Base-by-base conservation (phyloP, 2,888 invertebrate genomes). In the Stenodera caucasica region DNA sequence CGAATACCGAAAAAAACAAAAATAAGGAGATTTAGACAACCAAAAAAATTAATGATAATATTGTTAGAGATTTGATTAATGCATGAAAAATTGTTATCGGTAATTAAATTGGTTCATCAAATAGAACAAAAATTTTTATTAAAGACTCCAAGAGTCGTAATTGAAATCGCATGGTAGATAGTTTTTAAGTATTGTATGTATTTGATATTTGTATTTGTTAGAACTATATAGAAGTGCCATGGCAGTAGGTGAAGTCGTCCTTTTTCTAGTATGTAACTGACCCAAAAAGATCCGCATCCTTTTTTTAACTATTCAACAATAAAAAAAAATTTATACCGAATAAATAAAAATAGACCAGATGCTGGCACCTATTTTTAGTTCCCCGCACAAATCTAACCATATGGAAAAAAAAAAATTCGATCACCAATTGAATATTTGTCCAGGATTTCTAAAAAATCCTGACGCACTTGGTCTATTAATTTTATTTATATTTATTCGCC, bases 251-350 rank as follows among this genome's bases (percentile, higher is more conserved):
- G 75, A 73, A 77, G 73, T 77, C 72, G 21, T 45, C 45, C 21
- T 21, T 72, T 71, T 56, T 76, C 75, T 80, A 79, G 78, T 78
- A 76, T 80, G 80, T 79, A 81, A 79, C 79, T 76, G 78, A 79
- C 80, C 80, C 80, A 80, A 80, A 80, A 80, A 80, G 80, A 78
- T 71, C 45, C 21, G 45, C 21, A 21, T 11, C 21, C 37, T 9
- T 40, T 18, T 45, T 59, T 45, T 29, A 37, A n/a, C n/a, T n/a
- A n/a, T n/a, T n/a, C n/a, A 53, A 33, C 6, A 15, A 40, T 37
- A 23, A 52, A 35, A 23, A 21, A 49, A 29, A 32, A 40, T 6
- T 23, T 18, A 9, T 15, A 37, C 37, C n/a, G n/a, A n/a, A n/a
- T n/a, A n/a, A n/a, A n/a, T n/a, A 26, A 40, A 21, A 45, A 45